Percentiles rank a stretch among this genome's conserved stretches.
Conservation (phyloP, 2,113 vertebrate genomes). For the Tragelaphus imberbis region DNA sequence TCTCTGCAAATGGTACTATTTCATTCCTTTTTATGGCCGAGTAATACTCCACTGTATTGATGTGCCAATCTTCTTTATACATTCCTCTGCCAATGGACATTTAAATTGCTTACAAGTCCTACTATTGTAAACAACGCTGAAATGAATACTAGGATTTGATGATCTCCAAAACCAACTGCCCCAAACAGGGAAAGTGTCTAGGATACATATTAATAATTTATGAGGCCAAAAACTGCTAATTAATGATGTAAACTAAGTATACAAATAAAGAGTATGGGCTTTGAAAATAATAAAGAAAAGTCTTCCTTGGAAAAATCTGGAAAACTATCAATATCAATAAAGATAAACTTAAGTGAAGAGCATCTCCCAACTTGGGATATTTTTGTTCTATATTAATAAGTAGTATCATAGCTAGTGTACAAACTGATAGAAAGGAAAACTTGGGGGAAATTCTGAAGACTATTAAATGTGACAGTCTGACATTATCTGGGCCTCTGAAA, state of each 20-base stretch:
- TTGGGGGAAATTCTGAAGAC: not conserved
- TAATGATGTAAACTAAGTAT: not conserved
- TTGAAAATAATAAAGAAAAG: slow-evolving; percentile 38
- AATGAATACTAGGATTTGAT: not conserved
- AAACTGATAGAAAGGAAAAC: not conserved
- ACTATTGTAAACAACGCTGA: not conserved
- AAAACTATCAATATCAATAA: not conserved
- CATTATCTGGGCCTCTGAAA: slow-evolving; percentile 1
- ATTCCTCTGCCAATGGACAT: not conserved
- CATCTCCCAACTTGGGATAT: not conserved
- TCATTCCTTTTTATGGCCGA: not conserved
- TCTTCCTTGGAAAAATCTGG: not conserved
- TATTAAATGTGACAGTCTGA: not conserved
- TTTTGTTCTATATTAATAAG: not conserved
- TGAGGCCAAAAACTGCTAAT: not conserved
- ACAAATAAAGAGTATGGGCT: slow-evolving; percentile 1
- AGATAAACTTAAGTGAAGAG: slow-evolving; percentile 13
- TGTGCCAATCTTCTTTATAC: not conserved
- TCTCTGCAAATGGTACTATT: not conserved
- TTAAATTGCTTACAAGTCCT: not conserved
- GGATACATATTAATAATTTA: not conserved
- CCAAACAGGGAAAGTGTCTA: not conserved
- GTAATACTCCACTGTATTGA: not conserved
- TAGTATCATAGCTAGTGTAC: not conserved
- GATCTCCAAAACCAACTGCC: not conserved